A percentile compares a stretch with the other conserved stretches of the same genome.
Evolutionary conservation across 2,113 vertebrate species (phyloP).

Genomic region (Pagrus major): DNA sequence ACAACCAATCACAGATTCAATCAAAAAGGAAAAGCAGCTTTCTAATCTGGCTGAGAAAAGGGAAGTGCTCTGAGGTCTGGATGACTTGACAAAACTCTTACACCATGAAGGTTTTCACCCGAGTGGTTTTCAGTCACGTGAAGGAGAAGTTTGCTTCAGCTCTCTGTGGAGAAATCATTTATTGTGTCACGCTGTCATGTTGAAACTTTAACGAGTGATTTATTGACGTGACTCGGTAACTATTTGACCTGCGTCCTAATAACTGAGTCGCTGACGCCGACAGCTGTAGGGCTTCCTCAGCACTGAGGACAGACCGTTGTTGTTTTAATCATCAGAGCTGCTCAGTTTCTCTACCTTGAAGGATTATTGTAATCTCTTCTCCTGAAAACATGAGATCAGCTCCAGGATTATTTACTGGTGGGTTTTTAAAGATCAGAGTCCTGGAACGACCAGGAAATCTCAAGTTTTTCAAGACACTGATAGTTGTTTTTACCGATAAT

Average conservation of each 20-base stretch:
- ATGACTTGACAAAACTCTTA: not conserved
- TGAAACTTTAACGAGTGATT: not conserved
- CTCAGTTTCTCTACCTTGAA: not conserved
- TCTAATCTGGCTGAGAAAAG: not conserved
- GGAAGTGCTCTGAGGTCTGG: not conserved
- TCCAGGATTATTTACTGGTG: not conserved
- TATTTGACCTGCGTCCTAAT: slow-evolving; percentile 9
- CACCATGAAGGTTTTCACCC: not conserved
- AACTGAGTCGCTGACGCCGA: not conserved
- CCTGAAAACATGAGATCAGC: not conserved
- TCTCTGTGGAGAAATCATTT: not conserved
- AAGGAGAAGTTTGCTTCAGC: not conserved
- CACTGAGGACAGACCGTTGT: not conserved
- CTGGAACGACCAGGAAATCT: not conserved
- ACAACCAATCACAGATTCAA: not conserved
- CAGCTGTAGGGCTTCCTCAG: not conserved
- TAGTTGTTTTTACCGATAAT: not conserved
- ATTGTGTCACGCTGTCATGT: not conserved
- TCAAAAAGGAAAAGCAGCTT: not conserved
- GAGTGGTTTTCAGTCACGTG: not conserved
- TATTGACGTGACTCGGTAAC: not conserved
- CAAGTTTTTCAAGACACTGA: not conserved
- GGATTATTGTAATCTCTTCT: not conserved
- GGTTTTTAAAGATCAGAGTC: not conserved
- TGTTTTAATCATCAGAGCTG: not conserved